A percentile compares a stretch with the other conserved stretches of the same genome.
Evolutionary conservation across 2,113 vertebrate species (phyloP).

Genomic region (Mellivora capensis): DNA sequence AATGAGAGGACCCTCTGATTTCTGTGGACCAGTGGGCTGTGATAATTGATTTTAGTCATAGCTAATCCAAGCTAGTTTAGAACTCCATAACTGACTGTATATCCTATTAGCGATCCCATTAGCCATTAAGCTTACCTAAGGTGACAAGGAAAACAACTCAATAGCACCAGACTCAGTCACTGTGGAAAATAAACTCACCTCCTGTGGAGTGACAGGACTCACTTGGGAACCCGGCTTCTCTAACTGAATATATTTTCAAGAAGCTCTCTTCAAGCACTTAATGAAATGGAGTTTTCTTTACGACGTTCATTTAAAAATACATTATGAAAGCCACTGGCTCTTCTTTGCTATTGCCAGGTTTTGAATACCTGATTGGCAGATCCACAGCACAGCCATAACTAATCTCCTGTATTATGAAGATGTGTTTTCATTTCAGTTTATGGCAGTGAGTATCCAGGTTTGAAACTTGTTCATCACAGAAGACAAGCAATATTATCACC

Average conservation of each 20-base stretch:
- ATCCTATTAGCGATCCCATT: slow-evolving; percentile 58
- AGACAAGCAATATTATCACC: not conserved
- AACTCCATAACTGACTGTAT: slow-evolving; percentile 56
- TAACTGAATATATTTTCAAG: slow-evolving; percentile 47
- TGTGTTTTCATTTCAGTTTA: slow-evolving; percentile 40
- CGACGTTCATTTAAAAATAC: slow-evolving; percentile 77
- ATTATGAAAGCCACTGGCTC: slow-evolving; percentile 72
- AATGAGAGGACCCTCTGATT: not conserved
- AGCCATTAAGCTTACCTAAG: slow-evolving; percentile 64
- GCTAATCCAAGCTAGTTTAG: slow-evolving; percentile 63
- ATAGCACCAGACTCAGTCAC: slow-evolving; percentile 42
- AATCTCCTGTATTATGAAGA: slow-evolving; percentile 54
- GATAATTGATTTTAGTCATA: slow-evolving; percentile 72
- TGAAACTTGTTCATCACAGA: not conserved
- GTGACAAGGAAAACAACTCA: slow-evolving; percentile 71
- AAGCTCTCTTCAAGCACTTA: slow-evolving; percentile 65
- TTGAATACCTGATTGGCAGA: slow-evolving; percentile 61
- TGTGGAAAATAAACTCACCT: slow-evolving; percentile 74
- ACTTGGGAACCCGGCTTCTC: slow-evolving; percentile 26
- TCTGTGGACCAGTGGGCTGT: slow-evolving; percentile 51
- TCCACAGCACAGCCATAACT: slow-evolving; percentile 35
- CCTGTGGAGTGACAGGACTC: slow-evolving; percentile 62
- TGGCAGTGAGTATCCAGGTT: not conserved
- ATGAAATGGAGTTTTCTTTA: slow-evolving; percentile 76
- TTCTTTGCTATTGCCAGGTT: slow-evolving; percentile 65